These are phyloP conservation scores for Pseudomyrmex dendroicus DNA, from an alignment of 1,140 invertebrate genomes.

Conservation along the genomic window DNA sequence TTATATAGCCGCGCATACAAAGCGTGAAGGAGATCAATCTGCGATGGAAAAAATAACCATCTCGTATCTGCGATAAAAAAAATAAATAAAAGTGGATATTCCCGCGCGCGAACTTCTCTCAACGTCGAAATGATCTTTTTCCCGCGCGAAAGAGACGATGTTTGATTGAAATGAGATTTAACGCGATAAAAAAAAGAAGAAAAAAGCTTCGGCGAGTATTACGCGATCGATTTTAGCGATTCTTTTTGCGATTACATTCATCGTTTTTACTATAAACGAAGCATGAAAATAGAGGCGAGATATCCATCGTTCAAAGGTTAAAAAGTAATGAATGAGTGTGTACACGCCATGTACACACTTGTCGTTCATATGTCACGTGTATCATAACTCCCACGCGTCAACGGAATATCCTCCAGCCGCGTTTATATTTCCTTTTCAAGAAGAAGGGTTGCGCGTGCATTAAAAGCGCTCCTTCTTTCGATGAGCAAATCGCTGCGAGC, in stretches of 20 bases:
- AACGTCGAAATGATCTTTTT: constrained; percentile 13
- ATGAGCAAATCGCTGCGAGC: constrained; percentile 75
- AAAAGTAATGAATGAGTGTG: not conserved
- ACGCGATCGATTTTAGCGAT: not conserved
- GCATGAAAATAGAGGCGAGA: constrained; percentile 7
- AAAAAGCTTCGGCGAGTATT: not conserved
- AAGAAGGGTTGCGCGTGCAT: constrained; percentile 43
- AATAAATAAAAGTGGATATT: not conserved
- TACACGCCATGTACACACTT: not conserved
- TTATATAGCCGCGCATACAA: constrained; percentile 41
- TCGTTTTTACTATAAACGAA: not conserved
- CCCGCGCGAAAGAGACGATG: not conserved
- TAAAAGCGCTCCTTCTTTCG: constrained; percentile 58
- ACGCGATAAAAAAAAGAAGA: not conserved
- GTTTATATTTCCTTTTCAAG: constrained; percentile 40
- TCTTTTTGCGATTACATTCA: not conserved
- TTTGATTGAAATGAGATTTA: constrained; percentile 2
- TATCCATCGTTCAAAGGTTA: constrained; percentile 33
- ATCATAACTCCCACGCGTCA: constrained; percentile 16
- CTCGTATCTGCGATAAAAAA: not conserved
- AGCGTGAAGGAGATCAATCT: constrained; percentile 57
- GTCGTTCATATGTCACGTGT: constrained; percentile 1
- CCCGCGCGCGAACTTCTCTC: not conserved
- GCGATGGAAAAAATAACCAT: constrained; percentile 28
- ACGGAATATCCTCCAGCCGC: constrained; percentile 9